Conservation (phyloP, 2,797 vertebrate species). For the Bovichtus variegatus region DNA sequence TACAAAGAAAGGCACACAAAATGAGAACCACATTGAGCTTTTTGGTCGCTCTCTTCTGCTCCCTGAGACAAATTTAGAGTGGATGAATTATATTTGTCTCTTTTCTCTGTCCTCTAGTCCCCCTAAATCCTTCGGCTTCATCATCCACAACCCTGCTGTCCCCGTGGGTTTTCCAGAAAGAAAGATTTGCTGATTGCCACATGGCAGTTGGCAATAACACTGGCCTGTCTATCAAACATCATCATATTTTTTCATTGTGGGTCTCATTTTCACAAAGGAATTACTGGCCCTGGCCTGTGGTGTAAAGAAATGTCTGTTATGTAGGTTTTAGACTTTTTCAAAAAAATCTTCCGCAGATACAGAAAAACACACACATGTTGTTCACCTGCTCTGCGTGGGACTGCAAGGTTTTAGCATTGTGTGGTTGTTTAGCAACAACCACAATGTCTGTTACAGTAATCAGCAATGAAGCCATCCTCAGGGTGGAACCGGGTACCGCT, state of each 20-base stretch:
- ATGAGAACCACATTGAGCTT: constrained; percentile 78
- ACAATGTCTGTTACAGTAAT: constrained; percentile 58
- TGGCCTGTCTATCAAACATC: constrained; percentile 30
- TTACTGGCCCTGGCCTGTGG: constrained; percentile 18
- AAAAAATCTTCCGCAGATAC: constrained; percentile 42
- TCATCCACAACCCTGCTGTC: constrained; percentile 46
- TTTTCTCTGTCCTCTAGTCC: constrained; percentile 51
- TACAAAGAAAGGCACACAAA: constrained; percentile 54
- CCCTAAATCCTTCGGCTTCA: constrained; percentile 50
- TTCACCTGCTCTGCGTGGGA: constrained; percentile 39
- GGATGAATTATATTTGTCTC: constrained; percentile 66
- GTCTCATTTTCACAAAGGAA: constrained; percentile 36
- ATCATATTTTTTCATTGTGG: constrained; percentile 15
- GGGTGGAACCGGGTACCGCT: constrained; percentile 30
- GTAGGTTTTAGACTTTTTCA: constrained; percentile 22
- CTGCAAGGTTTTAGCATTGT: constrained; percentile 26
- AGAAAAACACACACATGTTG: constrained; percentile 24
- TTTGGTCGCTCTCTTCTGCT: constrained; percentile 46
- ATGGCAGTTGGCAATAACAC: constrained; percentile 62
- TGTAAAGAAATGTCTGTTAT: constrained; percentile 9
- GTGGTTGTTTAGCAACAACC: constrained; percentile 30
- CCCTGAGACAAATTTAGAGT: constrained; percentile 55
- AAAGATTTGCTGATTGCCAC: constrained; percentile 53
- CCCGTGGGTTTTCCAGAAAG: constrained; percentile 55
- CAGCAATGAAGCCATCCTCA: constrained; percentile 45